Conservation (phyloP, 2,113 vertebrate species). For the Dromaius novaehollandiae region DNA sequence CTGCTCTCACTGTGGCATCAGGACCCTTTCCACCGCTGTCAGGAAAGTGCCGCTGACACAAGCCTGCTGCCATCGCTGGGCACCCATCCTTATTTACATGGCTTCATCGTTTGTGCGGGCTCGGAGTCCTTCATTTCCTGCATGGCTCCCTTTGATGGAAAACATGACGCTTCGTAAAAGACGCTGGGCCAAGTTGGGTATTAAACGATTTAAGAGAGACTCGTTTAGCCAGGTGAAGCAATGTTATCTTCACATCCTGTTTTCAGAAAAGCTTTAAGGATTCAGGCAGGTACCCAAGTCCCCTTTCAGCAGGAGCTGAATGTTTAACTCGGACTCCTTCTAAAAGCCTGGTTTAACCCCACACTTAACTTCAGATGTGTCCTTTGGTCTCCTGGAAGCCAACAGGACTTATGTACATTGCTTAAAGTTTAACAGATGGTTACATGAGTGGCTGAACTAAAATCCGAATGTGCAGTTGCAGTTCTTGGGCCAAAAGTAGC, state of each 20-base stretch:
- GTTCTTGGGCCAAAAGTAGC: background rate
- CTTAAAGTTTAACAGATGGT: constrained; percentile 33
- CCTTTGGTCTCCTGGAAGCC: background rate
- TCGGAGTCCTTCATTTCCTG: background rate
- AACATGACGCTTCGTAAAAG: background rate
- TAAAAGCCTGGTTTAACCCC: background rate
- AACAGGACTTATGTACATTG: background rate
- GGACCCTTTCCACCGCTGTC: background rate
- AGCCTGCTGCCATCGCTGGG: background rate
- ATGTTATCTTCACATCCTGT: background rate
- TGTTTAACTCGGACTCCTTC: background rate
- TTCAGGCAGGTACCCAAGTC: background rate
- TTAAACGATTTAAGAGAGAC: background rate
- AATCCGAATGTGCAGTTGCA: background rate
- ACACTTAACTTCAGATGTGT: background rate
- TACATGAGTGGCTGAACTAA: background rate
- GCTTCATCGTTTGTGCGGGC: background rate
- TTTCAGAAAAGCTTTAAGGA: background rate
- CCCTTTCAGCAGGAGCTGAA: background rate
- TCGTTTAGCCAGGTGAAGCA: background rate
- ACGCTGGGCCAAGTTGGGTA: background rate
- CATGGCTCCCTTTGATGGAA: background rate
- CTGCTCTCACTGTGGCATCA: background rate
- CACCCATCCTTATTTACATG: background rate
- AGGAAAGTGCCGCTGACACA: background rate